Base-by-base conservation (phyloP, 2,888 invertebrate genomes). In the Salpingus planirostris region DNA sequence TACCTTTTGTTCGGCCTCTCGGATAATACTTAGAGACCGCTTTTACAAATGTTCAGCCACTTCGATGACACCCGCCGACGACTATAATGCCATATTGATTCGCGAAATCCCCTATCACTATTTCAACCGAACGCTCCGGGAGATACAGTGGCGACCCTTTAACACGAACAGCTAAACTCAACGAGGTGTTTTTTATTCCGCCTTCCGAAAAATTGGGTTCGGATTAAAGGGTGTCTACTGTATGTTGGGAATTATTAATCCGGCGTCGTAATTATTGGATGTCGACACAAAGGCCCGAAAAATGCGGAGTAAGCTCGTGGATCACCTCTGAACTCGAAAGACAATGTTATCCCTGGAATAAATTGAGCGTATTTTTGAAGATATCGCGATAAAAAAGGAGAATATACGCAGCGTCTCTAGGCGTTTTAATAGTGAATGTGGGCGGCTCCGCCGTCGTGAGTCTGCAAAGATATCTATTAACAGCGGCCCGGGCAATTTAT, bases 401-500 rank as follows among this genome's bases (percentile, higher is more conserved):
- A 42, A 35, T 34, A 35, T 35, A 32, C 35, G 32, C 14, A 29
- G 36, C 40, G 37, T 43, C 44, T 45, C 31, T 36, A 31, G 44
- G 44, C 44, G 41, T 36, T 45, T n/a, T 31, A 36, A 40, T 39
- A 40, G 42, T 38, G 42, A 41, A 44, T 45, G 49, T 50, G 44
- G 48, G 48, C 42, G 47, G 39, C 34, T 46, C 36, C 43, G 32
- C 42, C 48, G 48, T 49, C 60, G 60, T 59, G 60, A 57, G 55
- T 50, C 47, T 47, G 50, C 52, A 50, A 52, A 54, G 57, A 58
- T 60, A 60, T 59, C 59, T 60, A 59, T 60, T 60, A 57, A 57
- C 57, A 48, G 46, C 49, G 50, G 46, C 44, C 48, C 45, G 42
- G 49, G 57, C 55, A 59, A 60, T 60, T 60, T 58, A 59, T 60